A percentile compares a stretch with the other conserved stretches of the same genome.
Evolutionary conservation across 1,140 invertebrate genomes (phyloP).

Genomic region (Calliopsis andreniformis): DNA sequence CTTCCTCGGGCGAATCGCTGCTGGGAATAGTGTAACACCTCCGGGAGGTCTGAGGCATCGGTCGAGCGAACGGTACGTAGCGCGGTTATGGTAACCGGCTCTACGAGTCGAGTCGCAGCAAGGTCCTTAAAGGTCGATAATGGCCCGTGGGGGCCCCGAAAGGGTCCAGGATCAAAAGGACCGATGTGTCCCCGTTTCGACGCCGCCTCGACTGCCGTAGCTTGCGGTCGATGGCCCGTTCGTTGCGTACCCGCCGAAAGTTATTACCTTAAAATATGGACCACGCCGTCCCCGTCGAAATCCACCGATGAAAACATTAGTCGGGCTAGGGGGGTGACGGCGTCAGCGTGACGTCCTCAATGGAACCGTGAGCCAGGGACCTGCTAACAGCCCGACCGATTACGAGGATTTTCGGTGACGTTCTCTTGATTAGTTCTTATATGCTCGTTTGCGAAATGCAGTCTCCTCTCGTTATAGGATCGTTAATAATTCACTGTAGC

Average conservation of each 20-base stretch:
- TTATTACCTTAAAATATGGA: conserved; percentile 65
- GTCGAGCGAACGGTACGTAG: conserved; percentile 67
- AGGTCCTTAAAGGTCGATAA: conserved; percentile 78
- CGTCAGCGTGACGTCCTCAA: conserved; percentile 18
- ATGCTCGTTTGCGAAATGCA: too few relatives aligned
- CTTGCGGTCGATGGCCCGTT: conserved; percentile 44
- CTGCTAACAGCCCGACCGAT: background rate
- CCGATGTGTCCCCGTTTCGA: conserved; percentile 72
- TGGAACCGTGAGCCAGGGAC: background rate
- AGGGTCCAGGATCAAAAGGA: conserved; percentile 68
- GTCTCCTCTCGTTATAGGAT: too few relatives aligned
- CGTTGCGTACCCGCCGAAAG: conserved; percentile 51
- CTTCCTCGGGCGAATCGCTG: conserved; percentile 25
- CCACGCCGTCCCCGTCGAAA: conserved; percentile 43
- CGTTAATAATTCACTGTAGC: too few relatives aligned
- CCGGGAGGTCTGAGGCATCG: conserved; percentile 63
- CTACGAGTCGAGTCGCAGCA: conserved; percentile 70
- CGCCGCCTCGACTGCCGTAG: conserved; percentile 44
- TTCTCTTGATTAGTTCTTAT: too few relatives aligned
- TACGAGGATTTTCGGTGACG: too few relatives aligned
- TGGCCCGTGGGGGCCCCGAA: conserved; percentile 62
- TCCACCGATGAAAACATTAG: conserved; percentile 66
- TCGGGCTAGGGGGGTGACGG: conserved; percentile 12
- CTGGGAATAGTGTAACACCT: conserved; percentile 60
- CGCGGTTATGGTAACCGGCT: conserved; percentile 73